Evolutionary conservation across 2,113 vertebrate species (phyloP).

Genomic region (Macheiramphus alcinus): DNA sequence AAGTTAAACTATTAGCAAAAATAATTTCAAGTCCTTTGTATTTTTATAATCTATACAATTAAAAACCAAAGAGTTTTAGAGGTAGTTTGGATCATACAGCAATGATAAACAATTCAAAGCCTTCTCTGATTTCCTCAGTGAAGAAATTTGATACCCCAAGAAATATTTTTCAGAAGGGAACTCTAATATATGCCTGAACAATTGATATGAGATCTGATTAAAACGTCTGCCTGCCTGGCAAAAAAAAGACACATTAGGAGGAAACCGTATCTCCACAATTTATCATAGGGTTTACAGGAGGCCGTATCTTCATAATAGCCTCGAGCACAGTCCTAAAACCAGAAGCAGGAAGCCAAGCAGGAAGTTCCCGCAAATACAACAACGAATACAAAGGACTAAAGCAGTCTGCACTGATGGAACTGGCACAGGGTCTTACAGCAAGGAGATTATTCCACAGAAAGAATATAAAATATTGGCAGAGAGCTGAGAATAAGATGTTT

Average conservation of each 20-base stretch:
- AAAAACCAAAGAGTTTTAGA: neutral
- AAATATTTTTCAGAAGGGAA: neutral
- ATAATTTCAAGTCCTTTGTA: neutral
- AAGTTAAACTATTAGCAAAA: neutral
- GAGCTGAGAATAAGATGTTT: neutral
- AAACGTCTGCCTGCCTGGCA: neutral
- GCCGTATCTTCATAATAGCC: neutral
- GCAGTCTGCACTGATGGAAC: neutral
- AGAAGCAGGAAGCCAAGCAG: neutral
- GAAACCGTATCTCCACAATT: neutral
- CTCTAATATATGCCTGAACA: neutral
- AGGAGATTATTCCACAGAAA: neutral
- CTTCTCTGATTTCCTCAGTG: neutral
- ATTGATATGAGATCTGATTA: neutral
- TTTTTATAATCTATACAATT: neutral
- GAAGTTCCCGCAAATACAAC: neutral
- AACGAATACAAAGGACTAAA: neutral
- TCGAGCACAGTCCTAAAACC: neutral
- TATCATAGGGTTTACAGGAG: neutral
- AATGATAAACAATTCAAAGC: neutral
- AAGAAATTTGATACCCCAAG: neutral
- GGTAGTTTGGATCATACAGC: neutral
- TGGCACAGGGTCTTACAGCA: neutral
- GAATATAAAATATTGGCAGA: neutral
- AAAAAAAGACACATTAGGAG: neutral